These are phyloP conservation scores for Discoglossus pictus DNA, from an alignment of 2,797 vertebrate species.

Conservation along the genomic window DNA sequence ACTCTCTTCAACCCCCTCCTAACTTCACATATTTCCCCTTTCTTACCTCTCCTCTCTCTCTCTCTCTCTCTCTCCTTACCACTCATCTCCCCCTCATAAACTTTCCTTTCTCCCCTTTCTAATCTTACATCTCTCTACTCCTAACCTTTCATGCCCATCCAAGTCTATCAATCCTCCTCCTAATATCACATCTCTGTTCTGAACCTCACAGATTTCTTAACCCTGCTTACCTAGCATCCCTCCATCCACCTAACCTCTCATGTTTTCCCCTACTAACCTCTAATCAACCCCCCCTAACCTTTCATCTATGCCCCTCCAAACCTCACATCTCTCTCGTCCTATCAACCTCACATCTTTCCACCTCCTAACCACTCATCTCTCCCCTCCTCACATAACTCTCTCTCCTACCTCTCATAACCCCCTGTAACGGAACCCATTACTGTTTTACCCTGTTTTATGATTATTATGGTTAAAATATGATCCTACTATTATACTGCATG, in stretches of 20 bases:
- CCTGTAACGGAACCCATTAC: too few relatives aligned
- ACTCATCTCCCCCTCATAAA: background rate
- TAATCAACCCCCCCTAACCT: background rate
- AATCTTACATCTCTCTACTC: background rate
- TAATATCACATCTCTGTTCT: background rate
- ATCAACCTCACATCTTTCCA: too few relatives aligned
- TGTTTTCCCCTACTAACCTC: too few relatives aligned
- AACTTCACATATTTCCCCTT: constrained; percentile 5
- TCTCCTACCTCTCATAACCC: too few relatives aligned
- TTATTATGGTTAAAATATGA: too few relatives aligned
- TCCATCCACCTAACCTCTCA: background rate
- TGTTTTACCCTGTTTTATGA: too few relatives aligned
- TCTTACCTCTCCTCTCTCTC: background rate
- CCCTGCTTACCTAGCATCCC: background rate
- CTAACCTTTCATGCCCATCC: background rate
- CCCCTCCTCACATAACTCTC: too few relatives aligned
- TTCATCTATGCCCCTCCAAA: background rate
- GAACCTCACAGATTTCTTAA: constrained; percentile 13
- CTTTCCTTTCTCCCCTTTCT: background rate
- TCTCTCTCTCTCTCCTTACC: background rate
- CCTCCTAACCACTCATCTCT: too few relatives aligned
- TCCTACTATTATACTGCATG: too few relatives aligned
- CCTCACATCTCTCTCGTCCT: background rate
- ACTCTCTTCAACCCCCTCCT: background rate
- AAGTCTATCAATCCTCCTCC: constrained; percentile 2